Conservation (phyloP, 2,888 invertebrate species). For the Operophtera brumata region DNA sequence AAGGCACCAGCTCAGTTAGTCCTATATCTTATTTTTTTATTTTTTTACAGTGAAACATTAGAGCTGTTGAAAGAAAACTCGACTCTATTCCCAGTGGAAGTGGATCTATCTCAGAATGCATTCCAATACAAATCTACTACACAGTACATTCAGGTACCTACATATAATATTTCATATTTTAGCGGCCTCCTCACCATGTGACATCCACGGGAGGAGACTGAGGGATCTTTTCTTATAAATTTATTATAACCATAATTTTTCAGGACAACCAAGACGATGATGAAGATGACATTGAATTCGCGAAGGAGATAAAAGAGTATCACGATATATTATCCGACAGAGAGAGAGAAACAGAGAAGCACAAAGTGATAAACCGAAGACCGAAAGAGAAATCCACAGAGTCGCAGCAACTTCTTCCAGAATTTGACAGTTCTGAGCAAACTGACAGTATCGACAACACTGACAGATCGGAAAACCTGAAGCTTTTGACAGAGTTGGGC, state of each 20-base stretch:
- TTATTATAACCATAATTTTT: constrained; percentile 1
- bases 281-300: constrained; percentile 79
- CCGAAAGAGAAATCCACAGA: constrained; percentile 65
- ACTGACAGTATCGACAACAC: constrained; percentile 44
- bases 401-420: constrained; percentile 64
- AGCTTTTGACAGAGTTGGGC: constrained; percentile 80
- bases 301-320: constrained; percentile 71
- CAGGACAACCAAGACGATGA: constrained; percentile 78
- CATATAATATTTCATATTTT: not conserved
- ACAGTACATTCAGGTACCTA: constrained; percentile 59
- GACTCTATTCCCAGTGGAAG: constrained; percentile 95
- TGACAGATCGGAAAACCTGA: constrained; percentile 60
- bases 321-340: constrained; percentile 65
- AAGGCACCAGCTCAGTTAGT: too few species aligned
- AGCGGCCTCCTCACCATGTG: too few species aligned
- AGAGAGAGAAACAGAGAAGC: constrained; percentile 66
- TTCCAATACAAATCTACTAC: constrained; percentile 92
- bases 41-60: constrained; percentile 83
- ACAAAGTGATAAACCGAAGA: constrained; percentile 60
- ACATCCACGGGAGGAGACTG: too few species aligned
- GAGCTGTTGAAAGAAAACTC: constrained; percentile 87
- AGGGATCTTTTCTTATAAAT: too few species aligned
- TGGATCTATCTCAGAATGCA: constrained; percentile 94
- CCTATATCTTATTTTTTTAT: too few species aligned
- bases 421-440: constrained; percentile 45